Conservation (phyloP, 2,888 invertebrate species). For the Lepidocyrtinus sp. region DNA sequence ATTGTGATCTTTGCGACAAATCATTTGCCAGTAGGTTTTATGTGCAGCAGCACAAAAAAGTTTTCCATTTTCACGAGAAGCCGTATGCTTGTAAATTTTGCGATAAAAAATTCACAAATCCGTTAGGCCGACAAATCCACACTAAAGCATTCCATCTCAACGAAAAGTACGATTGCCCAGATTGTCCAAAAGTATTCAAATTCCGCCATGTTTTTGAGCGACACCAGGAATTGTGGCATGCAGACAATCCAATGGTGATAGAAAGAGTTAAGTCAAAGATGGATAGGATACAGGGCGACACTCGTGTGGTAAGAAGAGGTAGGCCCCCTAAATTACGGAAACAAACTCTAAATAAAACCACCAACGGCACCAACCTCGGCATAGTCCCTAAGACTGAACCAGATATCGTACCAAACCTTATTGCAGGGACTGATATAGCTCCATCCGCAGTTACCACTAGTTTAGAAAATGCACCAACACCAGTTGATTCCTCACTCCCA, state of each 20-base stretch:
- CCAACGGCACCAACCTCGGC: background rate
- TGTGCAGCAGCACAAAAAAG: background rate
- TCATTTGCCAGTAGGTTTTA: background rate
- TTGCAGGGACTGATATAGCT: too few relatives aligned
- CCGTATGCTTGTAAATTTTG: background rate
- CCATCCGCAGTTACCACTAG: too few relatives aligned
- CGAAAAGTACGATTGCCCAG: background rate
- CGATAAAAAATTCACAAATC: background rate
- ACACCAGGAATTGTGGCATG: background rate
- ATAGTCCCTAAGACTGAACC: too few relatives aligned
- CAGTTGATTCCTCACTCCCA: too few relatives aligned
- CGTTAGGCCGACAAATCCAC: background rate
- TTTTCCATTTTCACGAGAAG: background rate
- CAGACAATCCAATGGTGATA: background rate
- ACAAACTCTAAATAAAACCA: background rate
- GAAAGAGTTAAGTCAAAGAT: background rate
- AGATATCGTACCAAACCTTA: too few relatives aligned
- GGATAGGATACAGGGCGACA: background rate
- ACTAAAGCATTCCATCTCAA: background rate
- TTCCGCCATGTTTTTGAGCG: background rate
- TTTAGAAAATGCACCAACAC: too few relatives aligned
- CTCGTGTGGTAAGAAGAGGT: background rate
- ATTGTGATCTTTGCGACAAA: background rate
- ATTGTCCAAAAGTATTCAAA: background rate
- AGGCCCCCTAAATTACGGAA: background rate